These are phyloP conservation scores for Chamaea fasciata DNA, from an alignment of 2,113 vertebrate genomes.

Conservation along the genomic window DNA sequence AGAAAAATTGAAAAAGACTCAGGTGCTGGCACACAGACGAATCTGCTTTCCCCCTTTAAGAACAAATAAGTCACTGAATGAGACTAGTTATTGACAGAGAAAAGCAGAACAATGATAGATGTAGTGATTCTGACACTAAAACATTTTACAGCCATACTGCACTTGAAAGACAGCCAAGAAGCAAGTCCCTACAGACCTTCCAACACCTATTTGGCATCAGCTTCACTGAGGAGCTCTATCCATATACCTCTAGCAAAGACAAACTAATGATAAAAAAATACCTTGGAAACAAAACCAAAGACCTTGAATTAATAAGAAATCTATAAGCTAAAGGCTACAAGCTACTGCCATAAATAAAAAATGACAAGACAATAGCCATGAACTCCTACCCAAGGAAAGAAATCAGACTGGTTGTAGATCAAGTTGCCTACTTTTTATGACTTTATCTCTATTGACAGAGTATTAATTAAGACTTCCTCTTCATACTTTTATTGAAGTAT, in stretches of 20 bases:
- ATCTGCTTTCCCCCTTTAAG: neutral
- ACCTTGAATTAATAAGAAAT: constrained; percentile 1
- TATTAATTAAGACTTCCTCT: neutral
- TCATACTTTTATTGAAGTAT: neutral
- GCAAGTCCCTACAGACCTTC: constrained; percentile 36
- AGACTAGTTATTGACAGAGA: neutral
- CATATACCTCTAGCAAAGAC: neutral
- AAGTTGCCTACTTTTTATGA: neutral
- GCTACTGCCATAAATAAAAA: neutral
- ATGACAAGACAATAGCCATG: neutral
- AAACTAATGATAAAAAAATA: neutral
- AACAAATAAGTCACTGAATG: neutral
- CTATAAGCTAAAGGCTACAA: neutral
- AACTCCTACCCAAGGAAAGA: neutral
- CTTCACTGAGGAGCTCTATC: neutral
- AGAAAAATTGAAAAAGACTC: neutral
- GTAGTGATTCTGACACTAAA: neutral
- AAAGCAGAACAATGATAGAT: neutral
- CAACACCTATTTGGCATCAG: neutral
- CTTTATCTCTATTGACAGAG: neutral
- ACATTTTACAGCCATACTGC: neutral
- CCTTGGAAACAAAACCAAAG: neutral
- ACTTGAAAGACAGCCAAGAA: constrained; percentile 21
- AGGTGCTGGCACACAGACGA: neutral
- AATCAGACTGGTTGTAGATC: neutral